Evolutionary conservation across 2,888 invertebrate genomes (phyloP).

Genomic region (Keiferia lycopersicella): DNA sequence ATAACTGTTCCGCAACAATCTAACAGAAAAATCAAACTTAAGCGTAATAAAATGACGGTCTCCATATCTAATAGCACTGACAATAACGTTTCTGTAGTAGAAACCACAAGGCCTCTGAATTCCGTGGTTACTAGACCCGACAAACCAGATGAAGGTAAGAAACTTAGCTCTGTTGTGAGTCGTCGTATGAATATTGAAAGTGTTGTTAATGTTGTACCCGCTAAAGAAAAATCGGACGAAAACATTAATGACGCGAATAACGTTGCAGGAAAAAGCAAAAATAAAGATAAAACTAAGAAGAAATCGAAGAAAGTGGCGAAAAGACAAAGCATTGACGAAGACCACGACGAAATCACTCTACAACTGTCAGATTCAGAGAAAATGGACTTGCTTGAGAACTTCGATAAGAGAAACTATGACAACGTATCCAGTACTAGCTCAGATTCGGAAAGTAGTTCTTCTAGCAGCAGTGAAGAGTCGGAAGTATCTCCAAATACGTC

Average conservation of each 20-base stretch:
- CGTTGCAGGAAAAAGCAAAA: constrained; percentile 35
- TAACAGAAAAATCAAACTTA: constrained; percentile 67
- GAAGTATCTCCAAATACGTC: constrained; percentile 21
- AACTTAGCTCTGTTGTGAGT: constrained; percentile 21
- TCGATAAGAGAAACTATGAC: constrained; percentile 62
- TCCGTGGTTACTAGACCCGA: constrained; percentile 8
- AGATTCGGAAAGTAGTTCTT: constrained; percentile 49
- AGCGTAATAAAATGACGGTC: constrained; percentile 50
- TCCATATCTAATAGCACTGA: constrained; percentile 28
- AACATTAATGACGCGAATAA: constrained; percentile 20
- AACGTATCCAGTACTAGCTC: constrained; percentile 47
- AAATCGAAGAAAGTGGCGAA: constrained; percentile 59
- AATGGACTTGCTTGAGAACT: constrained; percentile 73
- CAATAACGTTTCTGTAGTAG: not conserved
- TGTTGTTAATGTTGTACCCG: not conserved
- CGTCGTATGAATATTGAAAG: not conserved
- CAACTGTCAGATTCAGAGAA: constrained; percentile 75
- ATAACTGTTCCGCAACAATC: constrained; percentile 64
- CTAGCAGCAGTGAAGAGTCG: constrained; percentile 42
- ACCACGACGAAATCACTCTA: constrained; percentile 72
- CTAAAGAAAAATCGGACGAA: not conserved
- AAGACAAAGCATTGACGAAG: constrained; percentile 49
- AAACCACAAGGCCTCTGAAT: not conserved
- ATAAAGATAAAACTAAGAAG: constrained; percentile 56
- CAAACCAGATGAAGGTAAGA: constrained; percentile 10